phyloP scores from a whole-genome alignment of 1,140 invertebrate genomes.

The Pollicipes pollicipes region DNA sequence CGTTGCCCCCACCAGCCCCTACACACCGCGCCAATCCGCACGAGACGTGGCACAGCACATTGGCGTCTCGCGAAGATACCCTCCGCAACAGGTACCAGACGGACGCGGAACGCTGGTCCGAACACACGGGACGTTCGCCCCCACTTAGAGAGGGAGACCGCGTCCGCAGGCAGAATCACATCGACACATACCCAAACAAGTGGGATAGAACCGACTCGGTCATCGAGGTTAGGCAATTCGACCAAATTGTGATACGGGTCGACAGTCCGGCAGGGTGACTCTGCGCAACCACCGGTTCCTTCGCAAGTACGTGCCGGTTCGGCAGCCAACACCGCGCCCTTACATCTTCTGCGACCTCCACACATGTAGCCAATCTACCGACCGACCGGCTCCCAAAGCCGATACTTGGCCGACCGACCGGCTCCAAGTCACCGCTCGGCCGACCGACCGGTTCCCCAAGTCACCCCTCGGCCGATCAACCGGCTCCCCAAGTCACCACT shows the following conservation, averaged over 20 bases:
- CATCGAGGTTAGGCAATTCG: constrained; percentile 7
- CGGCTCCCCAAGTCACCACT: too few relatives aligned
- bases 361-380: too few relatives aligned
- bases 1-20: neutral
- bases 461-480: too few relatives aligned
- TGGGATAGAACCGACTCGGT: constrained; percentile 4
- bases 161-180: constrained; percentile 7
- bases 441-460: too few relatives aligned
- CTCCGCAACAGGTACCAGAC: neutral
- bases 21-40: neutral
- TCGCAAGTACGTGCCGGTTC: neutral
- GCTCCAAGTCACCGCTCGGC: too few relatives aligned
- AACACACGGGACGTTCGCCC: neutral
- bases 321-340: too few relatives aligned
- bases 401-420: too few relatives aligned
- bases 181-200: neutral
- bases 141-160: neutral
- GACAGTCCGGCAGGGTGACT: constrained; percentile 6
- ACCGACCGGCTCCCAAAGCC: too few relatives aligned
- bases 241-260: constrained; percentile 6
- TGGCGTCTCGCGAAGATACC: neutral
- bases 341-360: too few relatives aligned
- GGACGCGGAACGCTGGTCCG: constrained; percentile 1
- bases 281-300: constrained; percentile 8
- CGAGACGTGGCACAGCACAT: neutral